Evolutionary conservation across 2,797 vertebrate genomes (phyloP), one percentile per base, ranked within the genome.

Genomic region (Heteromormyrus szaboi): DNA sequence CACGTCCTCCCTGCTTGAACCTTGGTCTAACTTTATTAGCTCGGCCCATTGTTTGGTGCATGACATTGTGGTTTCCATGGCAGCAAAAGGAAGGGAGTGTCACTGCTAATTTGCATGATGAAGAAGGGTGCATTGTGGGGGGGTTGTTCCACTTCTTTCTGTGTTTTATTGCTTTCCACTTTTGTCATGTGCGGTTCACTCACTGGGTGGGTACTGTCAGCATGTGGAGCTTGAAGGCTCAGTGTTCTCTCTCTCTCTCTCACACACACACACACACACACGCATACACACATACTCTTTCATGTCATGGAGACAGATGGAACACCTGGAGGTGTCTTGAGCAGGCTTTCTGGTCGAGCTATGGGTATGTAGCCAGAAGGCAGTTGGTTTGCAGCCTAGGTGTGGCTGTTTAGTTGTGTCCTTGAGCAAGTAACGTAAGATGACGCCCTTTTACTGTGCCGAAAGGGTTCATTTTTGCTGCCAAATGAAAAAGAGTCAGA

Each of bases 61-160:
- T 59, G 14, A 86, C 53, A 37, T 14, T 33, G 19, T 56, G 29
- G 85, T 56, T 56, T 25, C 85, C 53, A 86, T 86, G 25, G 33
- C 22, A 51, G 51, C 37, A 1, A 19, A 59, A 86, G 29, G 33
- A 59, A n/a, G 17, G 53, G 51, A 2, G 84, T 51, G 48, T 54
- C 84, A 33, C 84, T 86, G 56, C 29, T 59, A 56, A 86, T 86
- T 59, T 86, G 85, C 85, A 86, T 86, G 51, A 86, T 41, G 33
- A 54, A 86, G 85, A 86, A 33, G 85, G 85, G 17, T 37, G 53
- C 85, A 29, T 86, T 86, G 25, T 29, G 53, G 25, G 85, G 84
- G 29, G 33, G 11, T 59, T 59, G 2, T 86, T 3, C 33, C 6
- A 41, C 6, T 17, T 41, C 14, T 54, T 59, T 86, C 53, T 56